These are phyloP conservation scores for Balanococcus diminutus DNA, from an alignment of 2,888 invertebrate genomes.

Conservation along the genomic window DNA sequence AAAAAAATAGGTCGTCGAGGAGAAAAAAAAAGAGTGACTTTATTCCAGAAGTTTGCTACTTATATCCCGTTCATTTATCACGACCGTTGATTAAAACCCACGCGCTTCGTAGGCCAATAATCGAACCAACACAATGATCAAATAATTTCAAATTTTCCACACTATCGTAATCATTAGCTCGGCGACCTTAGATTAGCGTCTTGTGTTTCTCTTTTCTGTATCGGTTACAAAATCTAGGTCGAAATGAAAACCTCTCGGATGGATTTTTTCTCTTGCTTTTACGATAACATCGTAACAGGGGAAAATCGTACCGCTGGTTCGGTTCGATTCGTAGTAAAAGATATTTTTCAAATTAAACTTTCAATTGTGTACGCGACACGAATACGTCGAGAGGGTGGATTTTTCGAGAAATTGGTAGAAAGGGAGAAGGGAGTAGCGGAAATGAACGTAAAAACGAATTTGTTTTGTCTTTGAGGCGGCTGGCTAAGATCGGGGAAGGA, in stretches of 20 bases:
- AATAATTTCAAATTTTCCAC: not conserved
- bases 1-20: not conserved
- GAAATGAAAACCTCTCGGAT: not conserved
- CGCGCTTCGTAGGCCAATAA: not conserved
- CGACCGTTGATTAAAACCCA: not conserved
- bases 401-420: not conserved
- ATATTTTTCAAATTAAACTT: not conserved
- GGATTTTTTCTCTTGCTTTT: not conserved
- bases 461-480: not conserved
- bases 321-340: not conserved
- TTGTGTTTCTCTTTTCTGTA: not conserved
- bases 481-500: not conserved
- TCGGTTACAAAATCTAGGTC: not conserved
- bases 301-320: not conserved
- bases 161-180: not conserved
- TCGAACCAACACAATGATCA: not conserved
- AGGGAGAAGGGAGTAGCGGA: not conserved
- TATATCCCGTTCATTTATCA: constrained; percentile 1
- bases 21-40: not conserved
- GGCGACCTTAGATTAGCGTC: not conserved
- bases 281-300: not conserved
- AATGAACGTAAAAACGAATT: constrained; percentile 1
- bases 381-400: not conserved
- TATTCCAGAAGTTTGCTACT: not conserved
- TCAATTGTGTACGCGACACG: not conserved